phyloP scores from a whole-genome alignment of 2,113 vertebrate species.

The Thomomys bottae region DNA sequence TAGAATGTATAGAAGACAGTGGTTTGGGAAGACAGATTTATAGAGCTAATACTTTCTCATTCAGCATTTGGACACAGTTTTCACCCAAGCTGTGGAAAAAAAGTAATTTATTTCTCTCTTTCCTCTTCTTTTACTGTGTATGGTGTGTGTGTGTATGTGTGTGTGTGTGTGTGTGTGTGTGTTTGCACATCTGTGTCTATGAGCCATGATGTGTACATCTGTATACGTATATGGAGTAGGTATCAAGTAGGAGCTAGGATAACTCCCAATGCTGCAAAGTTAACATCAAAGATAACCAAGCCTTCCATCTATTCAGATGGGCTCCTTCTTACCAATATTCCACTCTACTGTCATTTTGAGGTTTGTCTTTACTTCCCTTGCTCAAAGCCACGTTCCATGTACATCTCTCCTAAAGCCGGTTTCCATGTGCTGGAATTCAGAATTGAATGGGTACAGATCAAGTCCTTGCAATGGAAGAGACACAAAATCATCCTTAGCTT shows the following conservation, averaged over 20 bases:
- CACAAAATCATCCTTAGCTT: background rate
- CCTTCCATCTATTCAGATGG: background rate
- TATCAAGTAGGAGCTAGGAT: background rate
- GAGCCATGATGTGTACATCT: background rate
- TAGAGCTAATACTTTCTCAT: background rate
- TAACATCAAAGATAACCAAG: background rate
- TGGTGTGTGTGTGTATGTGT: background rate
- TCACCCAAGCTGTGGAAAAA: background rate
- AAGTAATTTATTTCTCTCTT: background rate
- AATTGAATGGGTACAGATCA: background rate
- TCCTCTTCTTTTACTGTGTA: background rate
- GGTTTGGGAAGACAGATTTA: background rate
- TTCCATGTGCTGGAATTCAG: background rate
- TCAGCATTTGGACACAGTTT: background rate
- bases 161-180: background rate
- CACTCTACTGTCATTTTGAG: background rate
- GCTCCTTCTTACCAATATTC: background rate
- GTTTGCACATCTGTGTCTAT: accelerated
- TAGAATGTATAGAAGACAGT: background rate
- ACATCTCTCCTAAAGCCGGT: background rate
- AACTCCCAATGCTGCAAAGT: background rate
- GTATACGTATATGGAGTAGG: background rate
- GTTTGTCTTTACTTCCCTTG: background rate
- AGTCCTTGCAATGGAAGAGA: no score
- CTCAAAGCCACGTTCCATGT: background rate